Conservation (phyloP, 2,888 invertebrate species). For the Scaptomyza reducta region DNA sequence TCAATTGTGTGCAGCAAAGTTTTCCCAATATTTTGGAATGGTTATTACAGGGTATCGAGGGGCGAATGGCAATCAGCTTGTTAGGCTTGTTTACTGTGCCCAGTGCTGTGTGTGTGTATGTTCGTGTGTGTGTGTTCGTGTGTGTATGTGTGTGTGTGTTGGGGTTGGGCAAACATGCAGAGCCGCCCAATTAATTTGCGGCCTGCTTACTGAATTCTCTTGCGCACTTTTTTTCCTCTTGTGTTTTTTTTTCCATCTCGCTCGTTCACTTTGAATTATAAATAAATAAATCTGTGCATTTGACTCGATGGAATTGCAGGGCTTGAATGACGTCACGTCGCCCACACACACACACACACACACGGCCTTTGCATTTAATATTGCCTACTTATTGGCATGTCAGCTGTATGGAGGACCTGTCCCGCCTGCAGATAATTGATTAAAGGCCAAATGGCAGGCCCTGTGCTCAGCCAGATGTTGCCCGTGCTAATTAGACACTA, state of each 20-base stretch:
- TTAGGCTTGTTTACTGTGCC: constrained; percentile 23
- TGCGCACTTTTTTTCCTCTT: constrained; percentile 18
- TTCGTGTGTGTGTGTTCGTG: constrained; percentile 13
- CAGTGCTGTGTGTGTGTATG: constrained; percentile 1
- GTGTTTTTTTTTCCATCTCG: not conserved
- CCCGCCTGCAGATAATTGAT: constrained; percentile 43
- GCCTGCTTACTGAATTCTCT: constrained; percentile 43
- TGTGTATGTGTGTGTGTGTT: constrained; percentile 9
- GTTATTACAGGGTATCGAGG: constrained; percentile 7
- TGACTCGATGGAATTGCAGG: constrained; percentile 52
- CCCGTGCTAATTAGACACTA: constrained; percentile 66
- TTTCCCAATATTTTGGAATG: too few species aligned
- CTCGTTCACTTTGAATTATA: constrained; percentile 53
- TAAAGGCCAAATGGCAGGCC: constrained; percentile 18
- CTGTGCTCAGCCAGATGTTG: constrained; percentile 27
- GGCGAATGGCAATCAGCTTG: constrained; percentile 29
- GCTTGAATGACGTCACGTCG: constrained; percentile 61
- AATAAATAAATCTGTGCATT: constrained; percentile 72
- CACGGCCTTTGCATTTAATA: constrained; percentile 10
- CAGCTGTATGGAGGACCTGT: constrained; percentile 4
- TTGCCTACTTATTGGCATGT: constrained; percentile 45
- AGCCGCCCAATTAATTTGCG: constrained; percentile 69
- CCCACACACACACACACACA: not conserved
- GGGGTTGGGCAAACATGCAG: constrained; percentile 38
- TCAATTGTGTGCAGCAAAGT: constrained; percentile 1